Base-by-base conservation (phyloP, 1,140 invertebrate species). In the Atta cephalotes region DNA sequence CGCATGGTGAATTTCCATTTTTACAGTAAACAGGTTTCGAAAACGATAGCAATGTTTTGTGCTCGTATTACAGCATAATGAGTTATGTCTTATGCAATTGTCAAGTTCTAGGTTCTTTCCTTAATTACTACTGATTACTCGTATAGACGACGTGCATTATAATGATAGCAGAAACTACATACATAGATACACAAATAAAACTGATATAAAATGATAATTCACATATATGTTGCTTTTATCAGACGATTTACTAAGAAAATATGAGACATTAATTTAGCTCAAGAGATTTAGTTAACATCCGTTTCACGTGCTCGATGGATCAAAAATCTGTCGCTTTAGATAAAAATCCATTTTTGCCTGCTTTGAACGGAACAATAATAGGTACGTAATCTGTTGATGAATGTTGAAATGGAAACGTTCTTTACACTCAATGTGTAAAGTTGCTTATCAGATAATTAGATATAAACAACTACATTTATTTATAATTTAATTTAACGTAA, bases 201-300 rank as follows among this genome's bases (percentile, higher is more conserved):
- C 21, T 12, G 51, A 49, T 39, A 14, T 35, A 45, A 62, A 88
- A 58, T n/a, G 53, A 56, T 39, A 58, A 79, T 68, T 49, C 45
- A 31, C 39, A 45, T 7, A 39, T 39, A 3, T 39, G 12, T 5
- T 18, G 39, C 31, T 56, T 82, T 77, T 71, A 85, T 85, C 58
- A 39, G 49, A 49, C 28, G n/a, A 58, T 60, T 84, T n/a, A 76
- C 4, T 31, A 14, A 63, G 16, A 72, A 85, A 58, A 58, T 45
- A 56, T 25, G 21, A 58, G n/a, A 60, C 56, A 6, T 60, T 58
- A 49, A 28, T 56, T 39, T 45, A 58, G 16, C 35, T 49, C 5
- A 4, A 74, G 12, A 14, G 18, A 12, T 74, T 74, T 31, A 62
- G 21, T 58, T 39, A 7, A 35, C 18, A 39, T 3, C 6, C 21